Evolutionary conservation across 2,888 invertebrate species (phyloP), one percentile per base, ranked within the genome.

Genomic region (Cheilosia urbana): DNA sequence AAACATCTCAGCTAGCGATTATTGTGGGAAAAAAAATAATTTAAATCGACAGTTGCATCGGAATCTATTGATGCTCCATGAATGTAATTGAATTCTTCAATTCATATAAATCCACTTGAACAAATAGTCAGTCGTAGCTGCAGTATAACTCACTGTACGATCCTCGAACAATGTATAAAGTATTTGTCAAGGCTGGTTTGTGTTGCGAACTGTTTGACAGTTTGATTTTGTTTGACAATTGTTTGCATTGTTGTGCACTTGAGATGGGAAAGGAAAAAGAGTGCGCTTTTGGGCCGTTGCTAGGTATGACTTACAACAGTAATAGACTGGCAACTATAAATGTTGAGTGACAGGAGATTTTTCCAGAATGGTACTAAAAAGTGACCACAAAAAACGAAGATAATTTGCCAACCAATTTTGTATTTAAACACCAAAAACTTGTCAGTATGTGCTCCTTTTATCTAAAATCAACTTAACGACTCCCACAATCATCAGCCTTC

Each of bases 1-100:
- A 72, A 77, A 77, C 66, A 77, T 82, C 34, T 77, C 49, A 66
- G 82, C 47, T 71, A 13, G 71, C 21, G 63, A 77, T 71, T 76
- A 58, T 65, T 62, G 37, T 37, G 37, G 37, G 37, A 13, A 37
- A 13, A 37, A 3, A 37, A 30, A n/a, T n/a, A 37, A 13, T 37
- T 51, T 13, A 37, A 65, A 63, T 53, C 49, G 21, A 58, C 42
- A 40, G n/a, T 58, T 55, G 55, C 68, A 68, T 69, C 51, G 51
- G 51, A 37, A 57, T 68, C 19, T 34, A 58, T 4, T 62, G 47
- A 69, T 55, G 4, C 30, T 66, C 11, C 19, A 21, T 21, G 24
- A 4, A 5, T 11, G 21, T 68, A 76, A 68, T 68, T 77, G 77
- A 53, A 77, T 62, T 45, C 58, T 57, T 40, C 62, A 78, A 57